These are phyloP conservation scores for Onychomys leucogaster DNA, from an alignment of 2,797 vertebrate genomes.

Conservation along the genomic window DNA sequence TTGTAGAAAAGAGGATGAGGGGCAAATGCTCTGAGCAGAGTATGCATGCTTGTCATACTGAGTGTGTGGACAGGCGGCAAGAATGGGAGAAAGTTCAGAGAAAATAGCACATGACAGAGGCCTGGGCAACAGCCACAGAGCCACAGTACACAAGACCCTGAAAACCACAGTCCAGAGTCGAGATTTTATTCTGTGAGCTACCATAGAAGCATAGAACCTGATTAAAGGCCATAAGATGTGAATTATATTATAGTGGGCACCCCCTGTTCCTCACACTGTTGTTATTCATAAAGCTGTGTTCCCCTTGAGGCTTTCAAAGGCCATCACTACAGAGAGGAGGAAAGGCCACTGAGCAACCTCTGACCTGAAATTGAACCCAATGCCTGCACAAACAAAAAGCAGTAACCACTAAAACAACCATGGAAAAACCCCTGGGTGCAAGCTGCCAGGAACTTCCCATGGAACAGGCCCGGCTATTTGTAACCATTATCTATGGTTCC, in stretches of 20 bases:
- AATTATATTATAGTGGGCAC: neutral
- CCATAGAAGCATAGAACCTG: neutral
- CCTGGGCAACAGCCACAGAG: neutral
- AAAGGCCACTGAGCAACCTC: constrained; percentile 35
- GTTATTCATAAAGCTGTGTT: neutral
- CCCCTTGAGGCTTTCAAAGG: neutral
- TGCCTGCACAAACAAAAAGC: constrained; percentile 10
- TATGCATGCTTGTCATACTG: neutral
- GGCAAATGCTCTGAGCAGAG: neutral
- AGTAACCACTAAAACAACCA: neutral
- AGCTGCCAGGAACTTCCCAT: constrained; percentile 62
- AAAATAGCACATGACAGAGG: neutral
- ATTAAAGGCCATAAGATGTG: neutral
- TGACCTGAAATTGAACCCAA: constrained; percentile 49
- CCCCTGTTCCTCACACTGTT: neutral
- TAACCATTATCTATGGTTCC: constrained; percentile 27
- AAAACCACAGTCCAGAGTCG: neutral
- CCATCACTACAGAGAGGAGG: neutral
- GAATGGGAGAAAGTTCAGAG: too few species aligned
- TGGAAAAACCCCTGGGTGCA: constrained; percentile 62
- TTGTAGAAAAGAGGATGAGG: neutral
- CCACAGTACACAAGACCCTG: neutral
- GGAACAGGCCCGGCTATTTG: constrained; percentile 42
- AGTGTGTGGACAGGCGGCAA: neutral
- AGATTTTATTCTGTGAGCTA: neutral